A percentile compares a stretch with the other conserved stretches of the same genome.
Evolutionary conservation across 2,888 invertebrate genomes (phyloP).

Genomic region (Sipha maydis): DNA sequence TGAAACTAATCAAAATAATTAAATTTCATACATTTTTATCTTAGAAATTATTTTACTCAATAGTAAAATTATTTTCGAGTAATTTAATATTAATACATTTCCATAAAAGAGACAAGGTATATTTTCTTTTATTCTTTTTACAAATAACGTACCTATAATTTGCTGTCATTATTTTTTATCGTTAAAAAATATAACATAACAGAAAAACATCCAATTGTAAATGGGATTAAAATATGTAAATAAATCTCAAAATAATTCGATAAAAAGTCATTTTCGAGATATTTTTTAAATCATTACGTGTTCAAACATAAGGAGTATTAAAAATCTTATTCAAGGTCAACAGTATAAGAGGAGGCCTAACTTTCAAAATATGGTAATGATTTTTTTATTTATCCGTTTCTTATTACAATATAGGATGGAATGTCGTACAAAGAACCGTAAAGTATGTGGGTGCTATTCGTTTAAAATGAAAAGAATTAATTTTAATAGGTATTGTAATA

Average conservation of each 20-base stretch:
- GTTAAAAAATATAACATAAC: background rate
- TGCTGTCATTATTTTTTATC: background rate
- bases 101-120: background rate
- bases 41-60: constrained; percentile 3
- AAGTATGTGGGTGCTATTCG: constrained; percentile 24
- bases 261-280: constrained; percentile 35
- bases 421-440: background rate
- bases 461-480: constrained; percentile 10
- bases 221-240: constrained; percentile 3
- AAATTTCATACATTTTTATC: background rate
- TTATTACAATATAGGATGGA: constrained; percentile 17
- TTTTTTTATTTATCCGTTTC: constrained; percentile 47
- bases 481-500: background rate
- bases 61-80: background rate
- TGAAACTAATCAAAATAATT: background rate
- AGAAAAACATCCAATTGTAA: background rate
- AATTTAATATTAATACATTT: background rate
- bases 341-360: constrained; percentile 24
- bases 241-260: constrained; percentile 3
- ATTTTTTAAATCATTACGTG: background rate
- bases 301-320: constrained; percentile 1
- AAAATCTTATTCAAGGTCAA: constrained; percentile 50
- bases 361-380: constrained; percentile 56
- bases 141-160: background rate
- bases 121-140: background rate